Base-by-base conservation (phyloP, 2,888 invertebrate species). In the Halocaridina rubra region DNA sequence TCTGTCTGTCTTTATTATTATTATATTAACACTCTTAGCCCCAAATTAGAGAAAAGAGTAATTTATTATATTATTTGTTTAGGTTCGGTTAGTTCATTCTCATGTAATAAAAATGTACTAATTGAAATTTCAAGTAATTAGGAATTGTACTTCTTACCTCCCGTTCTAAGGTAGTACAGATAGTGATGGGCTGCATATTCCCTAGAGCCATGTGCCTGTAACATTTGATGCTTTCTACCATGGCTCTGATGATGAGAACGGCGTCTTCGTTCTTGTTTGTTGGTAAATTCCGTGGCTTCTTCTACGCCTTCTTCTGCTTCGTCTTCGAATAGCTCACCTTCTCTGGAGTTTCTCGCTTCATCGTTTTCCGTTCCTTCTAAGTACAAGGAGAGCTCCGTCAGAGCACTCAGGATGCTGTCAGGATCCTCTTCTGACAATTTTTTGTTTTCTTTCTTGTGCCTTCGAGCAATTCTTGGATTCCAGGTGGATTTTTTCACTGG, bases 331-430 rank as follows among this genome's bases (percentile, higher is more conserved):
- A n/a, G n/a, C n/a, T n/a, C n/a, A n/a, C n/a, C n/a, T n/a, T n/a
- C n/a, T 53, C 53, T 53, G 16, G 16, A 10, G 16, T 53, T 19
- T 13, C 19, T 19, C 10, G 16, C 53, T 13, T 53, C 53, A n/a
- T 53, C 53, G 3, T 53, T 53, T 53, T 53, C 53, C 3, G 10
- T 19, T 4, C 53, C 53, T 0, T 16, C 16, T 13, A 76, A 33
- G 27, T 74, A 74, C 27, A 61, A 74, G 4, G 81, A 57, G 24
- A 81, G 75, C 46, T 81, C 61, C 27, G 81, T 61, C 19, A 81
- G 24, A 5, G 81, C 81, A 1, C 81, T 75, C 8, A 81, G 33
- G 16, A 81, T 33, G 64, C 81, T 81, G 64, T 81, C 81, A 0
- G 81, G 19, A 30, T 57, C 72, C 3, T 53, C 53, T 13, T 53